Conservation (phyloP, 2,888 invertebrate species). For the Stenodema calcarata region DNA sequence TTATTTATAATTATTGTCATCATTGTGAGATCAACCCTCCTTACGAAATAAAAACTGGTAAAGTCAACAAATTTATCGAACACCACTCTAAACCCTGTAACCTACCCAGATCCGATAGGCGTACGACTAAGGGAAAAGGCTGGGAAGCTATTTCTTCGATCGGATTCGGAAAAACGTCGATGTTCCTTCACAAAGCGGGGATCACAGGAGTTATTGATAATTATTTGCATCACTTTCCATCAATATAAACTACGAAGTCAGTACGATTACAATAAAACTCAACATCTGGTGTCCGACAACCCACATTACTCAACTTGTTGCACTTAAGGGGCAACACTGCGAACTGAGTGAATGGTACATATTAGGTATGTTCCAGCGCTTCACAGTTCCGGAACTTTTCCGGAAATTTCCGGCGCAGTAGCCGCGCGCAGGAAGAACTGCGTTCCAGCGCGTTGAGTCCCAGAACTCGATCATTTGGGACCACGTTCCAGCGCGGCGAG, state of each 20-base stretch:
- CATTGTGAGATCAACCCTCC: too few relatives aligned
- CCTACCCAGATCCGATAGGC: conserved; percentile 7
- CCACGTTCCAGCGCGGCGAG: too few relatives aligned
- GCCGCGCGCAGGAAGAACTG: too few relatives aligned
- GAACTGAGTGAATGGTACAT: too few relatives aligned
- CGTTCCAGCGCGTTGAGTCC: too few relatives aligned
- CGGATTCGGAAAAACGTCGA: not conserved
- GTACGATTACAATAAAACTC: not conserved
- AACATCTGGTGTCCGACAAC: not conserved
- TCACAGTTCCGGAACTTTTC: too few relatives aligned
- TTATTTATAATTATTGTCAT: too few relatives aligned
- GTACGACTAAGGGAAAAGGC: not conserved
- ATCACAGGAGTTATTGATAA: not conserved
- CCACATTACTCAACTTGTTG: conserved; percentile 6
- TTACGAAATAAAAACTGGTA: too few relatives aligned
- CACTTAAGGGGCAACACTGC: not conserved
- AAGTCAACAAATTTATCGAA: too few relatives aligned
- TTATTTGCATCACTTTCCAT: not conserved
- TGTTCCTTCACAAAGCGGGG: not conserved
- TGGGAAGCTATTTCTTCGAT: not conserved
- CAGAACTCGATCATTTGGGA: too few relatives aligned
- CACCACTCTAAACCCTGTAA: not conserved
- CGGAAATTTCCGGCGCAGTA: too few relatives aligned
- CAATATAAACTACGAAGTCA: not conserved
- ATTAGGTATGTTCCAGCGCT: too few relatives aligned